phyloP scores from a whole-genome alignment of 2,888 invertebrate genomes.

The Mythimna vitellina region DNA sequence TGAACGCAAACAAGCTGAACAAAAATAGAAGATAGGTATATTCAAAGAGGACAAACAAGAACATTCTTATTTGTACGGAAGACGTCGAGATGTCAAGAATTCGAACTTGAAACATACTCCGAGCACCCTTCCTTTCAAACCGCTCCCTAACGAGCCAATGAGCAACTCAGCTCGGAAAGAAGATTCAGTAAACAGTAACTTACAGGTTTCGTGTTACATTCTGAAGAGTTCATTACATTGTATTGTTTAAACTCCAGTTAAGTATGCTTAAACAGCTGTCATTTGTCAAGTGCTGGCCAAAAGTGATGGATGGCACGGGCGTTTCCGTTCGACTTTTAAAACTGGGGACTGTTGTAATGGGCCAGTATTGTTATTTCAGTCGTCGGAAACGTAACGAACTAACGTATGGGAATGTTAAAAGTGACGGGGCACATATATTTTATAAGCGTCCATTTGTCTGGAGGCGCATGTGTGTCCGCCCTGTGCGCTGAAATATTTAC shows the following conservation, averaged over 20 bases:
- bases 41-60: constrained; percentile 46
- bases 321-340: constrained; percentile 79
- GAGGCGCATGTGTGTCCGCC: constrained; percentile 82
- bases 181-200: constrained; percentile 60
- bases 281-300: constrained; percentile 78
- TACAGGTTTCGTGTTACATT: constrained; percentile 65
- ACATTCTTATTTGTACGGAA: constrained; percentile 53
- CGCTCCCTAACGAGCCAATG: constrained; percentile 53
- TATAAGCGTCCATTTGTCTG: constrained; percentile 87
- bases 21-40: constrained; percentile 41
- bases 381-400: constrained; percentile 85
- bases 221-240: constrained; percentile 70
- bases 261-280: constrained; percentile 75
- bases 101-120: constrained; percentile 44
- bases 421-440: constrained; percentile 85
- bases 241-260: constrained; percentile 69
- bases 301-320: constrained; percentile 81
- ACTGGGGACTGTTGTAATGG: constrained; percentile 75
- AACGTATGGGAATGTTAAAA: constrained; percentile 85
- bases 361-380: constrained; percentile 88
- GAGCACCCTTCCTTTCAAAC: constrained; percentile 35
- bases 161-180: constrained; percentile 39
- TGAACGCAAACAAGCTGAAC: constrained; percentile 34
- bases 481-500: constrained; percentile 88
- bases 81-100: constrained; percentile 46